Conservation (phyloP, 2,888 invertebrate genomes). For the Prenolepis imparis region DNA sequence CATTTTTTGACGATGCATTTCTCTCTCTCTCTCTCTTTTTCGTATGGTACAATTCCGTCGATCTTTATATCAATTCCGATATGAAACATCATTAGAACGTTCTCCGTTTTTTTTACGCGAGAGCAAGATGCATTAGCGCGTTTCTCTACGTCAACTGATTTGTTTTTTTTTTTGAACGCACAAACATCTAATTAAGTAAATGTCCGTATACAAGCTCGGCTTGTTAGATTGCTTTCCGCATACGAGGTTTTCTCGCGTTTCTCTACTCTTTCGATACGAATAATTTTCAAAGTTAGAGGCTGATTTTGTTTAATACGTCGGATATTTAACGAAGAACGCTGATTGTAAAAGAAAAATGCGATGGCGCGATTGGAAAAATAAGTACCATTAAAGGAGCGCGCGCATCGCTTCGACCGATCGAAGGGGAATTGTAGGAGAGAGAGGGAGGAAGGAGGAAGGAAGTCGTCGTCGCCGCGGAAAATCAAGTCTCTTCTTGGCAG, state of each 20-base stretch:
- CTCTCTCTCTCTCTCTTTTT: neutral
- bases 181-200: neutral
- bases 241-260: neutral
- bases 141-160: neutral
- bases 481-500: constrained; percentile 48
- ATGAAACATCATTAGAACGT: neutral
- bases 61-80: neutral
- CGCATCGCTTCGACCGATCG: constrained; percentile 40
- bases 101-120: neutral
- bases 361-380: constrained; percentile 48
- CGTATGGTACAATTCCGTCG: neutral
- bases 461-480: constrained; percentile 36
- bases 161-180: neutral
- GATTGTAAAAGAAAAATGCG: constrained; percentile 5
- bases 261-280: neutral
- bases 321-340: constrained; percentile 31
- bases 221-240: neutral
- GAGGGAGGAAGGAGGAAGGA: constrained; percentile 22
- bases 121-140: neutral
- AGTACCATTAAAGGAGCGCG: constrained; percentile 57
- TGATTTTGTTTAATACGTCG: neutral
- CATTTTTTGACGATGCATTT: constrained; percentile 22
- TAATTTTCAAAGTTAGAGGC: neutral
- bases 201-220: neutral
- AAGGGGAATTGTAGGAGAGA: neutral